Base-by-base conservation (phyloP, 2,888 invertebrate genomes). In the Harpalus rubripes region DNA sequence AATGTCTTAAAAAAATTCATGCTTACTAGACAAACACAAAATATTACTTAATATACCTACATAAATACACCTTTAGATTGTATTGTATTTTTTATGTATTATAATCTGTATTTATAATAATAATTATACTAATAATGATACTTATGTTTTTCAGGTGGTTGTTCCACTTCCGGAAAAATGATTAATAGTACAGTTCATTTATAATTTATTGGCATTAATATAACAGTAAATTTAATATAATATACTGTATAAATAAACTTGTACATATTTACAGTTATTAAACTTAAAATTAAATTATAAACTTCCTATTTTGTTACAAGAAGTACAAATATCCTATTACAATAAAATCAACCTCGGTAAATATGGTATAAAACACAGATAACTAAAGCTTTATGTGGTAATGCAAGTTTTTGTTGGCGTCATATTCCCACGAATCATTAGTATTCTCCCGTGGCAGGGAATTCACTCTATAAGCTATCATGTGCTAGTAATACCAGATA, bases 361-460 rank as follows among this genome's bases (percentile, higher is more conserved):
- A 68, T 68, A 68, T 39, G 15, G 63, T 63, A 68, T 32, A 68
- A 68, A 68, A 68, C 68, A 68, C 32, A 68, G 26, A 15, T 15
- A 68, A 15, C 68, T 68, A 15, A 32, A 68, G 68, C 68, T 68
- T 68, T 68, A 68, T 68, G 68, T 39, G 68, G 68, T 41, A 68
- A 68, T 68, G 26, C 68, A 68, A 32, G 32, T 68, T 68, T 68
- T 68, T 68, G 68, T 68, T 12, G 7, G 39, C n/a, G 32, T 12
- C 15, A 39, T 68, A 68, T 68, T 68, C 68, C 68, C 68, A 68
- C 68, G 68, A 68, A 68, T 39, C n/a, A 39, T 68, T 68, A 68
- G 68, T 68, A 68, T 68, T 32, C 68, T 7, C 7, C n/a, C 41
- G 15, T 68, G 32, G n/a, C 10, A 12, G 68, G n/a, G 68, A 39